Base-by-base conservation (phyloP, 2,888 invertebrate species). In the Chesias legatella region DNA sequence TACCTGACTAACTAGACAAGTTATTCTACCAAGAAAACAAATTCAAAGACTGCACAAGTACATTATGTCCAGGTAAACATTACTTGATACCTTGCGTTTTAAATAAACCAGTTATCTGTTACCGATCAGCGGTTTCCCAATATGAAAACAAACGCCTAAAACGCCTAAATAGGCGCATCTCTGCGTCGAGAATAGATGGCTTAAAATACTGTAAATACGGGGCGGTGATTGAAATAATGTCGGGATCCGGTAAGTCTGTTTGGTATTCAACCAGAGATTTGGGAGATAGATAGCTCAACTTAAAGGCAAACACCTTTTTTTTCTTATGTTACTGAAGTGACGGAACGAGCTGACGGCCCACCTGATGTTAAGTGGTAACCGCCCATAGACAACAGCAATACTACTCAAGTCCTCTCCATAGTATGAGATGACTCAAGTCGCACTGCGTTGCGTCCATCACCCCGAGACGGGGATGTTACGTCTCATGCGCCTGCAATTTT, bases 161-260 rank as follows among this genome's bases (percentile, higher is more conserved):
- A 65, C 60, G 55, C 66, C 78, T 69, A 73, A 79, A 82, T 77
- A 79, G 68, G 80, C 63, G 57, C 67, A 68, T 59, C 72, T 70
- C 76, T 75, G 71, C 74, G 72, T 65, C 78, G 51, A 65, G 79
- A 82, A 82, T 82, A 82, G 79, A 78, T 58, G 62, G 59, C 59
- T 61, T 67, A 69, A 77, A 74, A 68, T 66, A 67, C 64, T 73
- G 73, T 74, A 76, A 79, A 76, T 78, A 74, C 71, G 70, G n/a
- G 69, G 77, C 61, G 61, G 61, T 74, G 80, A 82, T 76, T 81
- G 81, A 82, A 81, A 77, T 82, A n/a, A 81, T 78, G 71, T 34
- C 32, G 33, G 42, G 77, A 71, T 70, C 63, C 68, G 66, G 66
- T 67, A 59, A 62, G 67, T 63, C 69, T 63, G 67, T 53, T 52